Base-by-base conservation (phyloP, 2,113 vertebrate genomes). In the Phasianus colchicus region DNA sequence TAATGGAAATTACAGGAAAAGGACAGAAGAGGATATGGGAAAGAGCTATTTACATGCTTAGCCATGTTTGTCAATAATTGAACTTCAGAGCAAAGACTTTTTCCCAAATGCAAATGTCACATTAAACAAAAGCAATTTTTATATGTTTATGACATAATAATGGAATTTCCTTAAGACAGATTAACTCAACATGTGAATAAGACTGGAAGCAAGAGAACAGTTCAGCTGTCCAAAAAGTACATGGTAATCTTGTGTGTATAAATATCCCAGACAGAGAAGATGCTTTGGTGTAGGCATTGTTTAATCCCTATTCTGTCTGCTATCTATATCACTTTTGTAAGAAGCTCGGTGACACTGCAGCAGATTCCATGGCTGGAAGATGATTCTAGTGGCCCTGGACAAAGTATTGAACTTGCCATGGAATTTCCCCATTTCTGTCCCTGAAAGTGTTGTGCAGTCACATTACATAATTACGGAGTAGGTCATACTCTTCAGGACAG, bases 41-140 rank as follows among this genome's bases (percentile, higher is more conserved):
- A 83, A 71, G 48, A 84, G n/a, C 47, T 69, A 3, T 74, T 83
- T 91, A 32, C 22, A 14, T 71, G 34, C 30, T 79, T 67, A 88
- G 82, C 3, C 6, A 20, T 78, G 57, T 86, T 93, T 72, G 48
- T 76, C 67, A 95, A 50, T 88, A 90, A 87, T 0, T 82, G 61
- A 69, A 84, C 86, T 94, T 89, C 72, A 86, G 85, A 83, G 61
- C 52, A 74, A 91, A 88, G 72, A 10, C 42, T 83, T 88, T 83
- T 67, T 86, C 54, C 57, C 60, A 22, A 88, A 76, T 30, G 73
- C 40, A 91, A 82, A 83, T 71, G 48, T 88, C 30, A 45, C 1
- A 1, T 87, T 64, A 81, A 92, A 75, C 43, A 86, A 81, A 90
- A 72, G 24, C 43, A 61, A 48, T 48, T 69, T 70, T 88, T 86